phyloP scores from a whole-genome alignment of 2,797 vertebrate species.

The Takifugu rubripes region DNA sequence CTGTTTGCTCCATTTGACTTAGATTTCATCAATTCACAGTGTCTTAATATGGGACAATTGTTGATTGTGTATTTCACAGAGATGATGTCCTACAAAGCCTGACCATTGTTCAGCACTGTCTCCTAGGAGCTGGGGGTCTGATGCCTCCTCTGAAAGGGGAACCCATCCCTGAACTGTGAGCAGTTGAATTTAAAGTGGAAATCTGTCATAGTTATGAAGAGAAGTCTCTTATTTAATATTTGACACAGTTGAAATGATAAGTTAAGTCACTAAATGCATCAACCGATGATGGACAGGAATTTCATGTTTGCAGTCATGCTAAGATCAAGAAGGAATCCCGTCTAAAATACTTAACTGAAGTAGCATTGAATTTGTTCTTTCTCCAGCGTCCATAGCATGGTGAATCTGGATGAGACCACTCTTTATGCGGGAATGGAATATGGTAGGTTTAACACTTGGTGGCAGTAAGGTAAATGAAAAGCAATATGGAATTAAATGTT shows the following conservation, averaged over 20 bases:
- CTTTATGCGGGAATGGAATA: slow-evolving; percentile 89
- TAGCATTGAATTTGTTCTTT: slow-evolving; percentile 1
- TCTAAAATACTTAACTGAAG: not conserved
- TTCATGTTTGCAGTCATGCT: too few relatives aligned
- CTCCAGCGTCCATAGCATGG: slow-evolving; percentile 86
- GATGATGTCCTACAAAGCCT: slow-evolving; percentile 94
- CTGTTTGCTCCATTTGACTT: not conserved
- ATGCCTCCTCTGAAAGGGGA: slow-evolving; percentile 90
- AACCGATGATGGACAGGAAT: not conserved
- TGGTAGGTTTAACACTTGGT: slow-evolving; percentile 65
- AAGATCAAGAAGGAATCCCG: too few relatives aligned
- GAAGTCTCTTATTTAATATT: not conserved
- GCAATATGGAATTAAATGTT: too few relatives aligned
- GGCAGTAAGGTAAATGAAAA: too few relatives aligned
- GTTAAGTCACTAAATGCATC: not conserved
- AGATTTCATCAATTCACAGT: not conserved
- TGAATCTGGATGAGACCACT: slow-evolving; percentile 88
- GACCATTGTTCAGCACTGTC: slow-evolving; percentile 91
- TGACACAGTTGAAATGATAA: not conserved
- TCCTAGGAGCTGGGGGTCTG: slow-evolving; percentile 90
- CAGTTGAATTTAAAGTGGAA: slow-evolving; percentile 18
- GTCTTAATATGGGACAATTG: not conserved
- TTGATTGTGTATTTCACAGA: slow-evolving; percentile 67
- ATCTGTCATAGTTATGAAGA: not conserved
- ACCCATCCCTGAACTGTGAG: slow-evolving; percentile 88